Percentiles rank a stretch among this genome's conserved stretches.
Evolutionary conservation across 2,888 invertebrate genomes (phyloP).

Genomic region (Catocala nupta): DNA sequence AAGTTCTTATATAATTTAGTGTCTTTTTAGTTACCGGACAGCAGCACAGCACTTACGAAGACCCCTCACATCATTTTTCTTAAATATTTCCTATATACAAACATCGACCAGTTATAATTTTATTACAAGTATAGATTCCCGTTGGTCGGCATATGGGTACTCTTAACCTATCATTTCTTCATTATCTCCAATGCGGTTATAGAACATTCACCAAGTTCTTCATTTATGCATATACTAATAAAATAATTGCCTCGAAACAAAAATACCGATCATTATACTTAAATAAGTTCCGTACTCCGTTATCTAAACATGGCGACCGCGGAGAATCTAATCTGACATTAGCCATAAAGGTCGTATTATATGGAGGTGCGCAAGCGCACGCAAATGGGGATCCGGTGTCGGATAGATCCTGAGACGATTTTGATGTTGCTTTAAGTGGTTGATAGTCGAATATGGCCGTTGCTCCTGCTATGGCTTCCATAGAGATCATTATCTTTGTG

Average conservation of each 20-base stretch:
- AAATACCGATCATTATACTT: slow-evolving; percentile 31
- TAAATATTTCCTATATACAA: no score
- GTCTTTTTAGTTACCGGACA: no score
- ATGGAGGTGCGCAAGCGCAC: slow-evolving; percentile 51
- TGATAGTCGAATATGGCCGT: slow-evolving; percentile 56
- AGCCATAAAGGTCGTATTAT: slow-evolving; percentile 62
- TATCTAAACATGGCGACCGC: slow-evolving; percentile 58
- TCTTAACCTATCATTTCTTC: no score
- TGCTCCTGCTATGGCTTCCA: slow-evolving; percentile 30
- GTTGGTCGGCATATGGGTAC: no score
- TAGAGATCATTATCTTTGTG: slow-evolving; percentile 23
- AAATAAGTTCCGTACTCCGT: slow-evolving; percentile 43
- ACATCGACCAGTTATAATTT: no score
- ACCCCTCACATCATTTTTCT: no score
- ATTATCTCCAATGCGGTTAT: no score
- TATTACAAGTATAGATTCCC: no score
- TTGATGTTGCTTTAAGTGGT: slow-evolving; percentile 73
- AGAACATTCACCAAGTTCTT: no score
- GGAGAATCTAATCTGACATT: slow-evolving; percentile 69
- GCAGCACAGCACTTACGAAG: no score
- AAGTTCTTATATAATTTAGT: no score
- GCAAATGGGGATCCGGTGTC: slow-evolving; percentile 61
- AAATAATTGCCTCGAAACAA: slow-evolving; percentile 9
- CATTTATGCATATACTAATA: not conserved
- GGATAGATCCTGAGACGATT: slow-evolving; percentile 67